A percentile compares a stretch with the other conserved stretches of the same genome.
Evolutionary conservation across 2,888 invertebrate genomes (phyloP).

Genomic region (Tyria jacobaeae): DNA sequence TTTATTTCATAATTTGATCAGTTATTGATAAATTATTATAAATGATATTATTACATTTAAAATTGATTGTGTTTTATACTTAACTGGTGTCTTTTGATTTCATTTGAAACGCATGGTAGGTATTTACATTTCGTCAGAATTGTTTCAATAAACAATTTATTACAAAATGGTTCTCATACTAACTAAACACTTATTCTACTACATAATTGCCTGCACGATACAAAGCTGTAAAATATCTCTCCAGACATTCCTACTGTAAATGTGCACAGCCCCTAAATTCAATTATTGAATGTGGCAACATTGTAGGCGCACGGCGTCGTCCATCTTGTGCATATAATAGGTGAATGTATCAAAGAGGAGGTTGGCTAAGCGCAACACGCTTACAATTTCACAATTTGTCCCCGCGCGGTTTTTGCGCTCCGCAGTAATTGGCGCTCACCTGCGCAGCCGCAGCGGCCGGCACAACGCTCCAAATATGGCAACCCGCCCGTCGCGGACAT

Average conservation of each 20-base stretch:
- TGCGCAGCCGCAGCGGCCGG: conserved; percentile 66
- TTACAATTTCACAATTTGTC: conserved; percentile 86
- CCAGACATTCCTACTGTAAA: background rate
- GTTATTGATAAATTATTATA: no score
- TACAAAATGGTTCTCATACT: no score
- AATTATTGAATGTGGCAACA: conserved; percentile 8
- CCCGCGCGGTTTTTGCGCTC: conserved; percentile 77
- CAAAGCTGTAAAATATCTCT: background rate
- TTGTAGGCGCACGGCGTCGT: conserved; percentile 20
- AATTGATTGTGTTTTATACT: no score
- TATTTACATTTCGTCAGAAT: no score
- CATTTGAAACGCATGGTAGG: no score
- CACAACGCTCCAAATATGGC: conserved; percentile 77
- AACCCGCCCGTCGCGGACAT: conserved; percentile 68
- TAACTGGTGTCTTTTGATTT: no score
- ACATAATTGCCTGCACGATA: background rate
- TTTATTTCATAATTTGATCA: no score
- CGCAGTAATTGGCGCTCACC: conserved; percentile 82
- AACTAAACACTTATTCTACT: no score
- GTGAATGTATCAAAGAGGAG: conserved; percentile 42
- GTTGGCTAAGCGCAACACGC: conserved; percentile 54
- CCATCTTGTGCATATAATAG: conserved; percentile 50
- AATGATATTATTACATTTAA: no score
- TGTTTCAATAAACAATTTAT: no score
- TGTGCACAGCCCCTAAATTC: background rate